phyloP scores from a whole-genome alignment of 1,140 invertebrate genomes.

The Orius laevigatus region DNA sequence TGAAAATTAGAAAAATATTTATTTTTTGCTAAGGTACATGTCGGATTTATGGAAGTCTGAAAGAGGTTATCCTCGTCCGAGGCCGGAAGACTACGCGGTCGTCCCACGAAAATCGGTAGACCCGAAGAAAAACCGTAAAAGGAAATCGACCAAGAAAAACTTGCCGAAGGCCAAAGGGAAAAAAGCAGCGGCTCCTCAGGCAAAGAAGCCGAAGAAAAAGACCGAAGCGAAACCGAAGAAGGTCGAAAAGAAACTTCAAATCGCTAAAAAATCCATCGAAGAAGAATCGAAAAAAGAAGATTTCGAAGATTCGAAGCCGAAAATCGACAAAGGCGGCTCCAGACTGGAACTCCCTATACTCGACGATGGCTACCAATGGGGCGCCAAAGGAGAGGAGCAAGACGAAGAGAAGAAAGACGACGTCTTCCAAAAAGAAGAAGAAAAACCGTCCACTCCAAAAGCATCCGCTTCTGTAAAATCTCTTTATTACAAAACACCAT shows the following conservation, averaged over 20 bases:
- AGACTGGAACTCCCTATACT: no score
- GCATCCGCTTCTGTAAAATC: neutral
- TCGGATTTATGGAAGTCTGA: conserved; percentile 1
- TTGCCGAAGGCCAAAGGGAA: neutral
- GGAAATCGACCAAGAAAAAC: neutral
- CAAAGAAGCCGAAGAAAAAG: neutral
- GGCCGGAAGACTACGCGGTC: neutral
- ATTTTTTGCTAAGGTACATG: neutral
- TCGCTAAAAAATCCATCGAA: neutral
- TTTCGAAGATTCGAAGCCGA: neutral
- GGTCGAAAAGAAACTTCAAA: neutral
- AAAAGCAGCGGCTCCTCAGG: neutral
- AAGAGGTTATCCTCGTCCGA: conserved; percentile 1
- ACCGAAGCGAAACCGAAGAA: neutral
- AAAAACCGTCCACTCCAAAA: neutral
- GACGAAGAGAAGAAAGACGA: conserved; percentile 1
- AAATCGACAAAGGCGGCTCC: neutral
- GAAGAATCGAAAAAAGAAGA: neutral
- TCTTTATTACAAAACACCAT: neutral
- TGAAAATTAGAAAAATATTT: no score
- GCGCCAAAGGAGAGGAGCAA: neutral
- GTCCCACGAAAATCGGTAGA: neutral
- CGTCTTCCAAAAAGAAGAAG: neutral
- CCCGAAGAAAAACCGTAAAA: neutral
- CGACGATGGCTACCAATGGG: neutral